phyloP scores from a whole-genome alignment of 1,140 invertebrate species.

The Thrips palmi region DNA sequence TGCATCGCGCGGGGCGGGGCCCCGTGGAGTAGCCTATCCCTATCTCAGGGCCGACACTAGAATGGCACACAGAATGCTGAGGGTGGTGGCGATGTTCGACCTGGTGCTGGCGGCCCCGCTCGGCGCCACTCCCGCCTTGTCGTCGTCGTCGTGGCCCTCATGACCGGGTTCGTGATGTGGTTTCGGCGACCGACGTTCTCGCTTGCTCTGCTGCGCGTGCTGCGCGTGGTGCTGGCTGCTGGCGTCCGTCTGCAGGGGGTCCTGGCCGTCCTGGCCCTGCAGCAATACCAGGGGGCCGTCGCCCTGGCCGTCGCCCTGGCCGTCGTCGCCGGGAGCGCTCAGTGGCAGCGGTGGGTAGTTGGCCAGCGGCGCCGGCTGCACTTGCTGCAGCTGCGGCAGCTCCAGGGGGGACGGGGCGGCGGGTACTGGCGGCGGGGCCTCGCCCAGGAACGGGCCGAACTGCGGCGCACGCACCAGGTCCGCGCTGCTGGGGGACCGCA shows the following conservation, averaged over 20 bases:
- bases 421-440: conserved; percentile 36
- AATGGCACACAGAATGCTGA: too few species aligned
- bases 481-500: background rate
- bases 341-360: conserved; percentile 1
- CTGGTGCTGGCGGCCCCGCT: too few species aligned
- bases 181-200: conserved; percentile 1
- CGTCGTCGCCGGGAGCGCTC: conserved; percentile 17
- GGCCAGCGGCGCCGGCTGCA: conserved; percentile 7
- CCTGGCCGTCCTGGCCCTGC: conserved; percentile 2
- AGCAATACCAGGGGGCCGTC: conserved; percentile 14
- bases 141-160: conserved; percentile 13
- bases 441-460: conserved; percentile 47
- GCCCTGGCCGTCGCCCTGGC: conserved; percentile 13
- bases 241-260: conserved; percentile 10
- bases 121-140: too few species aligned
- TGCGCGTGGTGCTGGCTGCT: conserved; percentile 14
- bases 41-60: too few species aligned
- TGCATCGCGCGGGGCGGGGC: too few species aligned
- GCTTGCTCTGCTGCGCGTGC: conserved; percentile 12
- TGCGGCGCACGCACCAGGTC: conserved; percentile 39
- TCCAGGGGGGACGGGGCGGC: conserved; percentile 20
- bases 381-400: conserved; percentile 17
- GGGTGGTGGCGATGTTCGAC: too few species aligned
- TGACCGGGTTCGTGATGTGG: conserved; percentile 18
- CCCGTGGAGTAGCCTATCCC: too few species aligned